Base-by-base conservation (phyloP, 1,140 invertebrate species). In the Heliconius hermathena region DNA sequence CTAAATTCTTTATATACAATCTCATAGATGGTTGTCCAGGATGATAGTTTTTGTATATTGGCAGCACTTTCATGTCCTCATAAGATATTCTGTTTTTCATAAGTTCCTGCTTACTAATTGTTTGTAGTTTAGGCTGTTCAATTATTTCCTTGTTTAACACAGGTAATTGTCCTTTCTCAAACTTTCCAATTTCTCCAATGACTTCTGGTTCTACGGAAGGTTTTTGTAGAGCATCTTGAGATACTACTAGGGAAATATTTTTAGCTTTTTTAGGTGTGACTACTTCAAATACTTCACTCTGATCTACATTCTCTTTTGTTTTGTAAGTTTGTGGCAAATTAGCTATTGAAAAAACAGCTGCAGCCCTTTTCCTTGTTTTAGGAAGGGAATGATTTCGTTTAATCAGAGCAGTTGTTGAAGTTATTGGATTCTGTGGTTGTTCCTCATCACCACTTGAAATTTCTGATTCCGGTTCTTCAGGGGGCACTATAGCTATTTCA, bases 1-100 rank as follows among this genome's bases (percentile, higher is more conserved):
- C 95, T 29, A 99, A 95, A 95, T 99, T 99, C 91, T 99, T 99
- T 52, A 99, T 97, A 88, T 99, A 99, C 11, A 99, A 93, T 79
- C 98, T 96, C 94, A 96, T 96, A 11, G 97, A 97, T 20, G 97
- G 97, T 70, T 97, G 95, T 20, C 98, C 98, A 38, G 96, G 90
- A 83, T 97, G 96, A 94, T 99, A 99, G 88, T 98, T 98, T 91
- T 97, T 98, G 84, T 98, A 99, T 22, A 98, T 97, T 70, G 97
- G 96, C 74, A 98, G 91, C 13, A 97, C 90, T 87, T 96, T 96
- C 91, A 98, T 96, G 93, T 99, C 97, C 95, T 96, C 96, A 20
- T 90, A 87, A n/a, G 97, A 96, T 77, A 98, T 94, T 89, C 96
- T 96, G 85, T 97, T 97, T 76, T 94, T 91, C 77, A 95, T 93